Percentiles rank a stretch among this genome's conserved stretches.
These are phyloP conservation scores for Andinoacara biseriatus DNA, from an alignment of 2,113 vertebrate species.

Conservation along the genomic window DNA sequence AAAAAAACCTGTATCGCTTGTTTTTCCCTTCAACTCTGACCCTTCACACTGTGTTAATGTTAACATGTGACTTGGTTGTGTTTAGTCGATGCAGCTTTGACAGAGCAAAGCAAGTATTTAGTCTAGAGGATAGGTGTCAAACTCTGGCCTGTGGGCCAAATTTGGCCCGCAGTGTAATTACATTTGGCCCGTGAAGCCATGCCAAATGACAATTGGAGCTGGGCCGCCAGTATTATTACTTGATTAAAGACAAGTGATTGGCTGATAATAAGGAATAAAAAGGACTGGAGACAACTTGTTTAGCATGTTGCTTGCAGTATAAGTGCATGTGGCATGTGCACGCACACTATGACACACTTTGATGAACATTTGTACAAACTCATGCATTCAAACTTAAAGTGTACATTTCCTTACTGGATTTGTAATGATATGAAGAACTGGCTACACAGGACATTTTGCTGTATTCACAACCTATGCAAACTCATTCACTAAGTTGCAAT, in stretches of 20 bases:
- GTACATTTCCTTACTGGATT: not conserved
- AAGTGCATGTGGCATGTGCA: not conserved
- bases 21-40: not conserved
- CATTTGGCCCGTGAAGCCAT: too few relatives aligned
- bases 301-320: not conserved
- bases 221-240: too few relatives aligned
- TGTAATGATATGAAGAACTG: not conserved
- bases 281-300: not conserved
- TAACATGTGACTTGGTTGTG: not conserved
- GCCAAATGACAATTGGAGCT: too few relatives aligned
- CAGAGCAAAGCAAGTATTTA: not conserved
- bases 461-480: slow-evolving; percentile 12
- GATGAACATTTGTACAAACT: slow-evolving; percentile 15
- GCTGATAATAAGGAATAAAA: not conserved
- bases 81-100: not conserved
- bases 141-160: too few relatives aligned
- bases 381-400: not conserved
- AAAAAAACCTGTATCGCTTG: not conserved
- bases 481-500: not conserved
- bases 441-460: slow-evolving; percentile 7
- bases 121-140: not conserved
- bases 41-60: not conserved
- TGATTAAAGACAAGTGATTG: not conserved
- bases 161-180: too few relatives aligned
- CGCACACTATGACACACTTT: not conserved